These are phyloP conservation scores for Eolophus roseicapilla DNA, from an alignment of 2,113 vertebrate genomes.

Conservation along the genomic window DNA sequence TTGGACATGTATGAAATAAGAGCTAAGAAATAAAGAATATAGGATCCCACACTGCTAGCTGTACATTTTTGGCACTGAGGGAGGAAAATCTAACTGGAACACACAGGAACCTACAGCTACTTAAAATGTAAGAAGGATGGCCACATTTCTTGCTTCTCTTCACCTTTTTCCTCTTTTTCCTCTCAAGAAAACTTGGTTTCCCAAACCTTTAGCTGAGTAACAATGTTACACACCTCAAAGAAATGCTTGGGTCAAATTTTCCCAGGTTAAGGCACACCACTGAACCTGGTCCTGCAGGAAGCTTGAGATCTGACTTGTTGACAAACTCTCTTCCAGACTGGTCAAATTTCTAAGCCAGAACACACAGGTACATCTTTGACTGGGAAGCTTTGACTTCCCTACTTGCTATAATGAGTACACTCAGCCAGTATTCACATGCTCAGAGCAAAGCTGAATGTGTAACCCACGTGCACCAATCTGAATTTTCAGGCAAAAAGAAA, in stretches of 20 bases:
- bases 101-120: not conserved
- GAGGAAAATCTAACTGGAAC: not conserved
- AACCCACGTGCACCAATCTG: not conserved
- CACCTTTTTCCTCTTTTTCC: not conserved
- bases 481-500: not conserved
- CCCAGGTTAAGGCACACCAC: not conserved
- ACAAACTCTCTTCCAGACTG: not conserved
- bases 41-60: not conserved
- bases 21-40: not conserved
- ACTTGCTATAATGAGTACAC: not conserved
- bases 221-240: not conserved
- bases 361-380: not conserved
- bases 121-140: not conserved
- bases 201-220: not conserved
- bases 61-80: fast-evolving
- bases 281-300: not conserved
- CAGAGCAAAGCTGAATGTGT: not conserved
- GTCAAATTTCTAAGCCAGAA: not conserved
- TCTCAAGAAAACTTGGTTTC: not conserved
- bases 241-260: not conserved
- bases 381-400: not conserved
- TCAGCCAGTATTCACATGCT: not conserved
- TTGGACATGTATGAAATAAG: not conserved
- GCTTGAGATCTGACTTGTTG: not conserved
- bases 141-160: not conserved